Percentiles rank a stretch among this genome's conserved stretches.
Conservation (phyloP, 2,888 invertebrate species). For the Monoplex corrugatus region DNA sequence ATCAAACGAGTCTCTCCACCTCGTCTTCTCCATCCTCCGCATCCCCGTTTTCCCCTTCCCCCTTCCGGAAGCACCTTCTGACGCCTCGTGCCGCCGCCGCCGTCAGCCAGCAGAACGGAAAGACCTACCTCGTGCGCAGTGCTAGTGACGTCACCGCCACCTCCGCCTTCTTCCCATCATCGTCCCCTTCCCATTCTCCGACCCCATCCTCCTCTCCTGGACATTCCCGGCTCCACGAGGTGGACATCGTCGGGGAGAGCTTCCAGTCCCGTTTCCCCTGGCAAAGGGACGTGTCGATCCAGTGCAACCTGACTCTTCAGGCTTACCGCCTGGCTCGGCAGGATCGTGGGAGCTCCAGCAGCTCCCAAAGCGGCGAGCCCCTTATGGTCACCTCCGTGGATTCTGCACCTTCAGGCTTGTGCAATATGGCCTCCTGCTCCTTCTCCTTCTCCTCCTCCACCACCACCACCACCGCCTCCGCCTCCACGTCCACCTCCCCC, state of each 20-base stretch:
- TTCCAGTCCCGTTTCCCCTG: conserved; percentile 74
- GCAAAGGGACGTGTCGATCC: conserved; percentile 76
- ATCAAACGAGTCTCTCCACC: not conserved
- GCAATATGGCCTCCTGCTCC: conserved; percentile 37
- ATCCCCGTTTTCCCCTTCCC: conserved; percentile 5
- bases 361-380: not conserved
- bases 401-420: conserved; percentile 42
- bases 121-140: conserved; percentile 15
- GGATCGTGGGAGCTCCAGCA: not conserved
- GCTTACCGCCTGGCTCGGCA: conserved; percentile 2
- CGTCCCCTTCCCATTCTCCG: not conserved
- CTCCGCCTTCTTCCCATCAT: not conserved
- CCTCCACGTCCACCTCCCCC: not conserved
- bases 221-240: conserved; percentile 44
- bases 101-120: not conserved
- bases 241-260: conserved; percentile 76
- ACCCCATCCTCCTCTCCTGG: not conserved
- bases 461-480: conserved; percentile 37
- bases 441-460: conserved; percentile 4
- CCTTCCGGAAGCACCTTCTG: not conserved
- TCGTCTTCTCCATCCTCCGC: not conserved
- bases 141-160: conserved; percentile 32
- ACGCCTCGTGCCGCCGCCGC: not conserved
- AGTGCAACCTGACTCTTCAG: conserved; percentile 65
- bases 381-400: conserved; percentile 28